Conservation (phyloP, 2,113 vertebrate species). For the Chaetodon trifascialis region DNA sequence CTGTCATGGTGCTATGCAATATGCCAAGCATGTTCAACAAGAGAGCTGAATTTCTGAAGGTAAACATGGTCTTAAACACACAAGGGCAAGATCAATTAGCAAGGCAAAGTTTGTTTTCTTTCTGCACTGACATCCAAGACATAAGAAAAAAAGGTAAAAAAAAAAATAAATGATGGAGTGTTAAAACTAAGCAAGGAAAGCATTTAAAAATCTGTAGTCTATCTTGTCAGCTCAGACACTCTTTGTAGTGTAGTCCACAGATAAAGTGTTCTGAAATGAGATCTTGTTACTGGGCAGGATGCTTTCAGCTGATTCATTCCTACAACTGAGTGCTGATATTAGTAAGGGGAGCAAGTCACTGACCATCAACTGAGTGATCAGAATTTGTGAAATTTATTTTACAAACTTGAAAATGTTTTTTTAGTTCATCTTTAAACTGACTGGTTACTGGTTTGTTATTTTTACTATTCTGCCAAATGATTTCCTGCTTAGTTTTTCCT, state of each 20-base stretch:
- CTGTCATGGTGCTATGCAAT: conserved; percentile 66
- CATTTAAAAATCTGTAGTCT: conserved; percentile 28
- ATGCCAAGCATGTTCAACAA: conserved; percentile 23
- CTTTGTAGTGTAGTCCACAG: conserved; percentile 4
- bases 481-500: conserved; percentile 57
- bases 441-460: conserved; percentile 35
- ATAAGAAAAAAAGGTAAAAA: conserved; percentile 28
- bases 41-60: conserved; percentile 62
- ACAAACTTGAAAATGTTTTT: conserved; percentile 43
- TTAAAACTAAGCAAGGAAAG: conserved; percentile 58
- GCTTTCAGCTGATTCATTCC: conserved; percentile 19
- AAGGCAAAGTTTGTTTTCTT: conserved; percentile 28
- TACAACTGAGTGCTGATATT: conserved; percentile 10
- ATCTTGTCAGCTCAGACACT: background rate
- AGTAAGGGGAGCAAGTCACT: conserved; percentile 33
- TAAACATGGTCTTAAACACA: conserved; percentile 43
- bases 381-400: background rate
- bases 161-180: conserved; percentile 5
- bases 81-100: conserved; percentile 46
- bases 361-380: conserved; percentile 5
- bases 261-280: conserved; percentile 15
- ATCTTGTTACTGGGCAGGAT: background rate
- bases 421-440: conserved; percentile 48
- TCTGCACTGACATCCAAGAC: conserved; percentile 66
- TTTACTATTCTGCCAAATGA: conserved; percentile 24